Conservation (phyloP, 1,140 invertebrate genomes). For the Helicoverpa armigera region DNA sequence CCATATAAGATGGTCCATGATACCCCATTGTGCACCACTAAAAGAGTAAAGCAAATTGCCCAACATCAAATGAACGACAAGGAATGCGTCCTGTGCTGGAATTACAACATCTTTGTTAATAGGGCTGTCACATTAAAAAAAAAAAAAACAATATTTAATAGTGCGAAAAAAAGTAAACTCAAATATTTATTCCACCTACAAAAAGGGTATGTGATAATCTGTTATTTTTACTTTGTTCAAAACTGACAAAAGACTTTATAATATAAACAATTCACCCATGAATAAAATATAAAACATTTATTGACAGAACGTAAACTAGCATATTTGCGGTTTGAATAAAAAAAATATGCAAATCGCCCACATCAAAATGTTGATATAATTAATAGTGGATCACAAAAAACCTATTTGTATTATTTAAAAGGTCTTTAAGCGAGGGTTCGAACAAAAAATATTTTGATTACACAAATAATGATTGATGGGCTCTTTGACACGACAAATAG, state of each 20-base stretch:
- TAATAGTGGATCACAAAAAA: constrained; percentile 7
- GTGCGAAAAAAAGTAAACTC: neutral
- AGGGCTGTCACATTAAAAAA: neutral
- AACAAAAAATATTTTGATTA: constrained; percentile 8
- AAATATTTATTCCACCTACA: neutral
- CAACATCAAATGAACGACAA: neutral
- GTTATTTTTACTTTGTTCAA: too few relatives aligned
- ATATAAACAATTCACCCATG: too few relatives aligned
- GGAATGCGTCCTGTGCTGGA: neutral
- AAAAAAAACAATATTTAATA: neutral
- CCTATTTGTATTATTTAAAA: constrained; percentile 25
- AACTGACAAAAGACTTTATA: too few relatives aligned
- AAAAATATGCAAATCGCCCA: constrained; percentile 9
- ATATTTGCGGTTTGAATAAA: neutral
- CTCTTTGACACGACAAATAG: constrained; percentile 1
- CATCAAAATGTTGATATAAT: neutral
- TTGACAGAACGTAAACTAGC: neutral
- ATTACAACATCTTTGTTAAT: neutral
- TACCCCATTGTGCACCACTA: neutral
- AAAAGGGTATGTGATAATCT: too few relatives aligned
- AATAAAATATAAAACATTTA: neutral
- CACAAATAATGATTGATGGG: constrained; percentile 22
- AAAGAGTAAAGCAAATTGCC: neutral
- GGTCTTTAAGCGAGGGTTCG: neutral
- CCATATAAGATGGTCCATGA: neutral